These are phyloP conservation scores for Rhea pennata DNA, from an alignment of 2,113 vertebrate genomes.

Conservation along the genomic window DNA sequence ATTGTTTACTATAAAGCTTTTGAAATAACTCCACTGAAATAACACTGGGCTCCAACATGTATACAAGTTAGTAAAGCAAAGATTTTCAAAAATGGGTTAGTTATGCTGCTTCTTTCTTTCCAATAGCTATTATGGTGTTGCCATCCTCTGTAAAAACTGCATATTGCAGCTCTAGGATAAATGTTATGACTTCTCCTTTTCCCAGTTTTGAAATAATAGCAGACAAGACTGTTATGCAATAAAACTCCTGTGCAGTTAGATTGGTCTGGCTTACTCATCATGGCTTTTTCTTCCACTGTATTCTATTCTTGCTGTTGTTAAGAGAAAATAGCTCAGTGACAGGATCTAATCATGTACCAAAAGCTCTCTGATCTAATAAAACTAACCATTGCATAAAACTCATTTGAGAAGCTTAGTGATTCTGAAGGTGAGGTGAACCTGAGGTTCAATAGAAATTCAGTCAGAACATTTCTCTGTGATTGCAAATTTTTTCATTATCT, in stretches of 20 bases:
- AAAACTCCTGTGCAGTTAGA: background rate
- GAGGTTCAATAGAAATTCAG: background rate
- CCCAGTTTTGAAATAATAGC: background rate
- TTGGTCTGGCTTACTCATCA: background rate
- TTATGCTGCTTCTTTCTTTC: background rate
- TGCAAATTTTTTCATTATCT: too few species aligned
- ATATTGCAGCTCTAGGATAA: background rate
- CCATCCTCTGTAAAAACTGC: background rate
- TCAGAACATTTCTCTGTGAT: background rate
- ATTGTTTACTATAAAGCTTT: background rate
- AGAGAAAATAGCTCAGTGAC: background rate
- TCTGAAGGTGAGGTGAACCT: background rate
- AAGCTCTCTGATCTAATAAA: background rate
- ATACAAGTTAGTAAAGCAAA: background rate
- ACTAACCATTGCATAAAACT: background rate
- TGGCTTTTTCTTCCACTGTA: background rate
- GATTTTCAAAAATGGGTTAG: background rate
- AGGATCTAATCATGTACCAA: background rate
- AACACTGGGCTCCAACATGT: background rate
- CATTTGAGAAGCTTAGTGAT: background rate
- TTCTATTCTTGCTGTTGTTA: background rate
- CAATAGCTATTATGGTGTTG: background rate
- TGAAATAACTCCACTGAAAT: background rate
- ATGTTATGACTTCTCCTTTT: background rate
- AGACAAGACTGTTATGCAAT: background rate